Conservation (phyloP, 2,113 vertebrate species). For the Pungitius pungitius region DNA sequence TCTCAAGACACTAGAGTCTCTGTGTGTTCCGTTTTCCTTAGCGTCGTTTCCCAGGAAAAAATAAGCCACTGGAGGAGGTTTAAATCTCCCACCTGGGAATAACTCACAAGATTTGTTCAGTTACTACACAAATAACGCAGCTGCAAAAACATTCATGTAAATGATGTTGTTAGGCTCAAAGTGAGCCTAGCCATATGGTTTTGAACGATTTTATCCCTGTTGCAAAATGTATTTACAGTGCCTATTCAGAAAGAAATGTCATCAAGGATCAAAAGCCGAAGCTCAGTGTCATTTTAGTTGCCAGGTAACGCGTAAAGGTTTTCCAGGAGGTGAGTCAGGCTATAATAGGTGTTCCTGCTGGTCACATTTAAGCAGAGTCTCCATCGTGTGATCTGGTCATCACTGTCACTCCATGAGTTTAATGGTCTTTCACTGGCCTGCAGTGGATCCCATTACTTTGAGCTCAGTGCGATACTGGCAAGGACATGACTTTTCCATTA, state of each 20-base stretch:
- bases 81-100: conserved; percentile 52
- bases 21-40: conserved; percentile 45
- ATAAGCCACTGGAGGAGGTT: conserved; percentile 50
- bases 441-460: conserved; percentile 54
- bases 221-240: conserved; percentile 21
- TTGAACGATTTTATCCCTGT: conserved; percentile 59
- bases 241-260: conserved; percentile 19
- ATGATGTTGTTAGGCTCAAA: conserved; percentile 39
- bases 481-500: conserved; percentile 61
- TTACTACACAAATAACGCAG: conserved; percentile 61
- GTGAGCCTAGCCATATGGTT: background rate
- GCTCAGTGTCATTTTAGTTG: conserved; percentile 37
- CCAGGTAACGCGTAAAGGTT: conserved; percentile 24
- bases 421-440: conserved; percentile 53
- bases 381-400: conserved; percentile 57
- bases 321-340: conserved; percentile 48
- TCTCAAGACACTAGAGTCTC: conserved; percentile 62
- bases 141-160: conserved; percentile 59
- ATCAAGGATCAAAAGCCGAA: conserved; percentile 44
- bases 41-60: conserved; percentile 57
- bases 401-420: conserved; percentile 61
- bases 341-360: conserved; percentile 56
- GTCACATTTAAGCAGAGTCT: conserved; percentile 47
- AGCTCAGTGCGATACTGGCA: conserved; percentile 47
- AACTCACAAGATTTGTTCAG: conserved; percentile 50